Percentiles rank a stretch among this genome's conserved stretches.
phyloP scores from a whole-genome alignment of 2,888 invertebrate genomes.

The Aleiodes leptofemur region DNA sequence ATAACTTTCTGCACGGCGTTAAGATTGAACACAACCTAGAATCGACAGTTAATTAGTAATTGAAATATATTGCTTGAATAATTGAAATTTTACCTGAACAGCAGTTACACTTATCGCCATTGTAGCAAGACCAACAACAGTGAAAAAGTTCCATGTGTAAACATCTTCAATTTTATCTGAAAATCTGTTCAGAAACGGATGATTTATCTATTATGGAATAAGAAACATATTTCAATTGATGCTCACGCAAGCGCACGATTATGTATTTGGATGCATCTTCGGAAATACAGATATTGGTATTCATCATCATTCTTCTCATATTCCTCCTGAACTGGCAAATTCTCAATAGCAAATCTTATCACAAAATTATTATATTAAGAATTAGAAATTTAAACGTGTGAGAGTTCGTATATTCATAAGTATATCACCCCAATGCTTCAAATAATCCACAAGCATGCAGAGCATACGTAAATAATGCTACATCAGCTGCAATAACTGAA shows the following conservation, averaged over 20 bases:
- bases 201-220: background rate
- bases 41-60: background rate
- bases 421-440: conserved; percentile 35
- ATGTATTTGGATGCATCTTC: conserved; percentile 10
- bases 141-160: background rate
- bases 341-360: conserved; percentile 7
- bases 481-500: conserved; percentile 16
- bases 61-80: background rate
- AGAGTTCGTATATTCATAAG: background rate
- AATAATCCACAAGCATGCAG: conserved; percentile 37
- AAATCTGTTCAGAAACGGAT: background rate
- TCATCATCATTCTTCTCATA: background rate
- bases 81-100: conserved; percentile 3
- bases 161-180: background rate
- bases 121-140: background rate
- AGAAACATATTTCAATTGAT: background rate
- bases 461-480: conserved; percentile 3
- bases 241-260: background rate
- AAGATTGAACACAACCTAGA: conserved; percentile 1
- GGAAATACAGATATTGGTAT: background rate
- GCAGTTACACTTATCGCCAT: conserved; percentile 19
- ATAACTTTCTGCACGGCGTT: background rate
- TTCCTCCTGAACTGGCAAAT: background rate
- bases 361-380: background rate
- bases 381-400: background rate